phyloP scores from a whole-genome alignment of 2,797 vertebrate species.

The Tarsius wallacei region DNA sequence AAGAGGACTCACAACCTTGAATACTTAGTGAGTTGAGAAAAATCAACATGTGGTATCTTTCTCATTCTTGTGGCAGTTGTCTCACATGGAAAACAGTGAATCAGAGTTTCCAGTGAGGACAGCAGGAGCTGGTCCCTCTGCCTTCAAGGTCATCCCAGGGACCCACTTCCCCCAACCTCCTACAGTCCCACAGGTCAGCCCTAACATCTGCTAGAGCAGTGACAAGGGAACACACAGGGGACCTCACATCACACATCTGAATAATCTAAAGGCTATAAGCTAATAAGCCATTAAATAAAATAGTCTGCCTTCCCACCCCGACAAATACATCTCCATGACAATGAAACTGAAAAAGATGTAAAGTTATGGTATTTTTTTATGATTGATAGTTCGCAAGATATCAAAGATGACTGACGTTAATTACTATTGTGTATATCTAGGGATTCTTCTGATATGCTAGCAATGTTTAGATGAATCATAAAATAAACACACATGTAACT shows the following conservation, averaged over 20 bases:
- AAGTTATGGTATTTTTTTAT: not conserved
- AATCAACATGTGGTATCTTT: fast-evolving
- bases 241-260: not conserved
- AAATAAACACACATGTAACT: slow-evolving; percentile 18
- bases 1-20: not conserved
- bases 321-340: not conserved
- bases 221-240: not conserved
- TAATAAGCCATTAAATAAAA: not conserved
- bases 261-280: not conserved
- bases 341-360: not conserved
- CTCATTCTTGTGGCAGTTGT: not conserved
- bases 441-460: not conserved
- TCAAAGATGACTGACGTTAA: slow-evolving; percentile 6
- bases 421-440: not conserved
- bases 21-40: not conserved
- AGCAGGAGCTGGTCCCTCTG: not conserved
- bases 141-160: not conserved
- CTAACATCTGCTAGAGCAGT: not conserved
- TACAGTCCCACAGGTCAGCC: not conserved
- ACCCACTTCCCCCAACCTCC: not conserved
- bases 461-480: slow-evolving; percentile 33
- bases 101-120: not conserved
- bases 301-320: not conserved
- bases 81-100: not conserved
- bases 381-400: not conserved